These are phyloP conservation scores for Geococcyx californianus DNA, from an alignment of 2,113 vertebrate genomes.

Conservation along the genomic window DNA sequence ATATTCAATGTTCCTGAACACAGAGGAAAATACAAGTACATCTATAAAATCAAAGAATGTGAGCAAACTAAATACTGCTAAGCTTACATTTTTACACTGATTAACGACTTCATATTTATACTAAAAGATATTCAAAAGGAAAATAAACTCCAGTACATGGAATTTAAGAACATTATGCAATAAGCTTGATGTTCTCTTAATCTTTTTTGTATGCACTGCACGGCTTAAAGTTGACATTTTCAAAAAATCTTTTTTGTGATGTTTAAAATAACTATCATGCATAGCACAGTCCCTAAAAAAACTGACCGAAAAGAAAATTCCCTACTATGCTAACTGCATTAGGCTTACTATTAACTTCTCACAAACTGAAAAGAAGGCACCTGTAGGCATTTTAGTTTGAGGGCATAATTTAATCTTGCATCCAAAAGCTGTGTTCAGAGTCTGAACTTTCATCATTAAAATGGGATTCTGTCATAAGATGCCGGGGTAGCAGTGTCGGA, in stretches of 20 bases:
- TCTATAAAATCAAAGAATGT: slow-evolving; percentile 3
- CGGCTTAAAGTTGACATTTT: neutral
- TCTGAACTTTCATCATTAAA: neutral
- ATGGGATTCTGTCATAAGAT: neutral
- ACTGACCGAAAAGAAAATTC: neutral
- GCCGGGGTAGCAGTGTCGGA: neutral
- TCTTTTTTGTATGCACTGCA: neutral
- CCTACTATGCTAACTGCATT: neutral
- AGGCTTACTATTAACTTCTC: neutral
- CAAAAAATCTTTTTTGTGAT: neutral
- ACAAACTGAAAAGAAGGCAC: neutral
- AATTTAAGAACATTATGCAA: neutral
- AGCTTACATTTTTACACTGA: neutral
- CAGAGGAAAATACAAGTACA: neutral
- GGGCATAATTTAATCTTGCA: neutral
- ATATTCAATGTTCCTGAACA: neutral
- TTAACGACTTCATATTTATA: neutral
- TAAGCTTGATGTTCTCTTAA: slow-evolving; percentile 9
- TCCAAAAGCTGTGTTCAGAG: neutral
- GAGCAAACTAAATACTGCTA: neutral
- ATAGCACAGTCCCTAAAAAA: neutral
- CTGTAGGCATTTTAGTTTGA: neutral
- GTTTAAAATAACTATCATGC: neutral
- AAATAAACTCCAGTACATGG: neutral
- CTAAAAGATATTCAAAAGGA: neutral